These are phyloP conservation scores for Balaenoptera acutorostrata DNA, from an alignment of 2,113 vertebrate species.

Conservation along the genomic window DNA sequence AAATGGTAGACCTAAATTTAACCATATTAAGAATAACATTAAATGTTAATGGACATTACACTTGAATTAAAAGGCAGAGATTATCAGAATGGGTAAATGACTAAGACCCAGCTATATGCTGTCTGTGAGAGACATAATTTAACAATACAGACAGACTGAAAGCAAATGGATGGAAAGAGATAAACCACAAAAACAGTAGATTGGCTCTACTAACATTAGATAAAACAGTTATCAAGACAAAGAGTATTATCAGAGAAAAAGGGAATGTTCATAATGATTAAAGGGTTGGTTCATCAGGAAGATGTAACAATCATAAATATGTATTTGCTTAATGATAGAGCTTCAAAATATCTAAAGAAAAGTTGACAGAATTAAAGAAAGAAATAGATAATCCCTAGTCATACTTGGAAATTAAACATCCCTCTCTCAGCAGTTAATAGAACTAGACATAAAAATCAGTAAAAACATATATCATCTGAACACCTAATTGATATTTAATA, in stretches of 20 bases:
- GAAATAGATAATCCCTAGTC: neutral
- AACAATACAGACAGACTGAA: neutral
- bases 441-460: neutral
- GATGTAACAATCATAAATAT: neutral
- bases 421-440: neutral
- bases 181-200: neutral
- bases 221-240: neutral
- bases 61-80: neutral
- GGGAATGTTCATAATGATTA: neutral
- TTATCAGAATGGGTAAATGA: neutral
- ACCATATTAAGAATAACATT: neutral
- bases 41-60: neutral
- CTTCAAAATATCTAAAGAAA: neutral
- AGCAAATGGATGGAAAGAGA: neutral
- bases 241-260: neutral
- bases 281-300: neutral
- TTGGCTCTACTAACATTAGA: neutral
- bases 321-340: neutral
- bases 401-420: neutral
- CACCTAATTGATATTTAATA: neutral
- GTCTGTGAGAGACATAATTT: neutral
- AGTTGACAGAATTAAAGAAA: neutral
- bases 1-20: neutral
- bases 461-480: neutral
- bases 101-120: neutral